Conservation (phyloP, 2,113 vertebrate genomes). For the Podiceps cristatus region DNA sequence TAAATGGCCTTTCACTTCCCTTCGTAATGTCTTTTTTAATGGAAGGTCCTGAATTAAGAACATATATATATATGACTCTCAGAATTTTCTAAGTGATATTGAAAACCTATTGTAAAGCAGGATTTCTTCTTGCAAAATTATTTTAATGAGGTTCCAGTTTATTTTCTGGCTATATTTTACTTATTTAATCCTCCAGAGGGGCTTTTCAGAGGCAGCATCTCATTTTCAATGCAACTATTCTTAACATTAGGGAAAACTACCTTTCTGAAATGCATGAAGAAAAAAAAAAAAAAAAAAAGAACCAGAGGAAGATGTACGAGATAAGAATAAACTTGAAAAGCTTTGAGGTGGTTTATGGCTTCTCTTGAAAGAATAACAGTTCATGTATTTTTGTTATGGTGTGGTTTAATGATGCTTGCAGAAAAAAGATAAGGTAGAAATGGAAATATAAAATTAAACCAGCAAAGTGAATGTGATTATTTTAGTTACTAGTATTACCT, state of each 20-base stretch:
- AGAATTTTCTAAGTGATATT: slow-evolving; percentile 62
- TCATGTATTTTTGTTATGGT: slow-evolving; percentile 71
- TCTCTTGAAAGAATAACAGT: slow-evolving; percentile 67
- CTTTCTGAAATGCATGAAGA: slow-evolving; percentile 59
- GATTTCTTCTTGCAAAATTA: slow-evolving; percentile 60
- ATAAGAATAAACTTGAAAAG: slow-evolving; percentile 71
- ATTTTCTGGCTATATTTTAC: slow-evolving; percentile 67
- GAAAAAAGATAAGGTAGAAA: slow-evolving; percentile 68
- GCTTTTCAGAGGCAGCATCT: slow-evolving; percentile 60
- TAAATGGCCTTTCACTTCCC: slow-evolving; percentile 55
- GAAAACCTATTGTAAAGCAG: slow-evolving; percentile 44
- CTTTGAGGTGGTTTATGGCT: slow-evolving; percentile 73
- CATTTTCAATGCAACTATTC: slow-evolving; percentile 65
- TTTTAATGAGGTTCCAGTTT: slow-evolving; percentile 68
- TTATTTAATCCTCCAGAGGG: slow-evolving; percentile 65
- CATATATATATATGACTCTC: slow-evolving; percentile 27
- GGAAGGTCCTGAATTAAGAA: slow-evolving; percentile 64
- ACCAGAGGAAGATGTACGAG: slow-evolving; percentile 58
- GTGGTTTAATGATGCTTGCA: slow-evolving; percentile 73
- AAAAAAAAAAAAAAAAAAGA: not conserved
- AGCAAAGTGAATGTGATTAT: slow-evolving; percentile 70
- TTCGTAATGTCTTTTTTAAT: slow-evolving; percentile 68
- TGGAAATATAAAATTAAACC: slow-evolving; percentile 73
- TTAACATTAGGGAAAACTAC: slow-evolving; percentile 64
- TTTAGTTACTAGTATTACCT: slow-evolving; percentile 69